These are phyloP conservation scores for Drosophila tripunctata DNA, from an alignment of 2,888 invertebrate genomes.

Conservation along the genomic window DNA sequence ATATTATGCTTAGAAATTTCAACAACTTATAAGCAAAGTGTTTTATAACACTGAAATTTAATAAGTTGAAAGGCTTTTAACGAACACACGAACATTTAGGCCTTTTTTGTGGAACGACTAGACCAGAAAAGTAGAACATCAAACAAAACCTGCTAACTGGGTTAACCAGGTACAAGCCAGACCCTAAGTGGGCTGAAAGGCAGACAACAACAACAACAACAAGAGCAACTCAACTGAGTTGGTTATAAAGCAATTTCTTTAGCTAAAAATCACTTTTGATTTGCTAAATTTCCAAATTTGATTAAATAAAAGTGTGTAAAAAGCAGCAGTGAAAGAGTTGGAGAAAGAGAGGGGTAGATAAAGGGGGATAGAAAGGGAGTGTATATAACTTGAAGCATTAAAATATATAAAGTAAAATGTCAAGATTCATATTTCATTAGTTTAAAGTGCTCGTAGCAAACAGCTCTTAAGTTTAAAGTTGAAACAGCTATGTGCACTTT, in stretches of 20 bases:
- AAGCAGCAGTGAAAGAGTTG: conserved; percentile 42
- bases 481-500: conserved; percentile 6
- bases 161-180: conserved; percentile 52
- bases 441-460: background rate
- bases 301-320: conserved; percentile 54
- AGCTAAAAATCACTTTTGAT: conserved; percentile 30
- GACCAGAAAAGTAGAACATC: conserved; percentile 54
- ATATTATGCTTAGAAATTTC: background rate
- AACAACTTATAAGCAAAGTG: background rate
- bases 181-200: conserved; percentile 23
- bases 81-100: conserved; percentile 7
- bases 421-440: conserved; percentile 44
- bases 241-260: conserved; percentile 59
- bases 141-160: conserved; percentile 66
- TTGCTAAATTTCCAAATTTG: conserved; percentile 47
- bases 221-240: conserved; percentile 3
- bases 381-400: background rate
- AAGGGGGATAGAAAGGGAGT: background rate
- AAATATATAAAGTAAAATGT: conserved; percentile 2
- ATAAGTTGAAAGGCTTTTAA: background rate
- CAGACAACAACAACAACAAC: conserved; percentile 10
- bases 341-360: background rate
- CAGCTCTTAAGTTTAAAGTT: conserved; percentile 29
- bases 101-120: conserved; percentile 6
- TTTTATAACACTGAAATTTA: conserved; percentile 1